Evolutionary conservation across 2,888 invertebrate species (phyloP), one percentile per base, ranked within the genome.

Genomic region (Flexamia atlantica): DNA sequence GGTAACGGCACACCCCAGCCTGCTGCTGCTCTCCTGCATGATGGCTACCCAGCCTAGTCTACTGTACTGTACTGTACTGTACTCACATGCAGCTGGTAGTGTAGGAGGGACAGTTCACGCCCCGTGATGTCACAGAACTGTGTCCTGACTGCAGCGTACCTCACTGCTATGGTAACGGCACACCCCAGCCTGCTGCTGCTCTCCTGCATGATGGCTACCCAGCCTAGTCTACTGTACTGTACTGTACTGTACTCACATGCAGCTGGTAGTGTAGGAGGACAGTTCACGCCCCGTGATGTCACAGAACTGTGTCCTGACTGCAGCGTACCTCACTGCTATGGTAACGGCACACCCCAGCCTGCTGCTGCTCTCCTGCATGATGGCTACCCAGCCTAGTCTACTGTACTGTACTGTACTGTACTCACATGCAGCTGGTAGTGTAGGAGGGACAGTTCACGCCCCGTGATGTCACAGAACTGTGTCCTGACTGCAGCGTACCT

Each of bases 211-310:
- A 98, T 98, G 84, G 93, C 94, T 0, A 97, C 46, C 12, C 98
- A 92, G 0, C 97, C 98, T 10, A n/a, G n/a, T n/a, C n/a, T n/a
- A n/a, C n/a, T n/a, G n/a, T n/a, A n/a, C n/a, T n/a, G 36, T 7
- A 36, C 9, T 4, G 4, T 36, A 9, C 36, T 7, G 4, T 36
- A 88, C 90, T 90, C 89, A 95, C 95, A 91, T 97, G 97, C 57
- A 96, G 93, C 89, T 97, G 98, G 90, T 99, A 99, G 89, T 98
- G 98, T 87, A 99, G 90, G 0, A 99, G 95, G 98, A 95, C 85
- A 94, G 92, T 90, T 99, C 98, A 82, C 93, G 93, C 9, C 90
- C 89, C 1, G 91, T 89, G 14, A 92, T 91, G 3, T 94, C 92
- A 0, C 96, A 95, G 89, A 98, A 99, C 91, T 99, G 99, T 87